These are phyloP conservation scores for Palaemon carinicauda DNA, from an alignment of 1,140 invertebrate genomes.

Conservation along the genomic window DNA sequence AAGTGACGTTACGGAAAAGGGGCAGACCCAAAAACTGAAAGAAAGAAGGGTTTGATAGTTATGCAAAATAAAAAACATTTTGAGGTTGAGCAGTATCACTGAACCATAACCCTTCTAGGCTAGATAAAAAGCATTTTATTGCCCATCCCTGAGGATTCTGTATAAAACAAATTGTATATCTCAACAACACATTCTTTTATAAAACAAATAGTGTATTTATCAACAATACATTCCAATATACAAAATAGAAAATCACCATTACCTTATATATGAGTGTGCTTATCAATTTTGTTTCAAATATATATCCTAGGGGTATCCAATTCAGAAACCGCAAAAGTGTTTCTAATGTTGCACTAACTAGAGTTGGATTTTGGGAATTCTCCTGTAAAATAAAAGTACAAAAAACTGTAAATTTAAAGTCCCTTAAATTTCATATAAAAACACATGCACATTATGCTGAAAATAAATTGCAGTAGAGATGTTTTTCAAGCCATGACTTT, in stretches of 20 bases:
- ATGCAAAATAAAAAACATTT: not conserved
- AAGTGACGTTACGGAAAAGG: slow-evolving; percentile 96
- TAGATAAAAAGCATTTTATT: not conserved
- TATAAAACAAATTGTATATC: too few species aligned
- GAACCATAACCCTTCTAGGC: not conserved
- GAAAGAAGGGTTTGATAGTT: slow-evolving; percentile 42
- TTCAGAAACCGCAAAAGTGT: slow-evolving; percentile 97
- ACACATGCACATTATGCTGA: not conserved
- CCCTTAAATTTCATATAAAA: too few species aligned
- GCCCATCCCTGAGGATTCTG: too few species aligned
- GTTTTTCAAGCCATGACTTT: too few species aligned
- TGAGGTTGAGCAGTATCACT: too few species aligned
- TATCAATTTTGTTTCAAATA: slow-evolving; percentile 98
- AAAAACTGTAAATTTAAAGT: too few species aligned
- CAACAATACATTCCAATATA: too few species aligned
- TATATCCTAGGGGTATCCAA: slow-evolving; percentile 99
- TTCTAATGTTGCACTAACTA: slow-evolving; percentile 93
- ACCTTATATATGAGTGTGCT: slow-evolving; percentile 93
- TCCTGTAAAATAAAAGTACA: slow-evolving; percentile 69
- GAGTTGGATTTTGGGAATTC: slow-evolving; percentile 93
- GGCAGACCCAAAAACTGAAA: slow-evolving; percentile 92
- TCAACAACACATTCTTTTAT: too few species aligned
- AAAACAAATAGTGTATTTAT: too few species aligned
- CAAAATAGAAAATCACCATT: not conserved
- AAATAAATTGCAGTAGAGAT: not conserved